Conservation (phyloP, 2,113 vertebrate genomes). For the Chaetodon auriga region DNA sequence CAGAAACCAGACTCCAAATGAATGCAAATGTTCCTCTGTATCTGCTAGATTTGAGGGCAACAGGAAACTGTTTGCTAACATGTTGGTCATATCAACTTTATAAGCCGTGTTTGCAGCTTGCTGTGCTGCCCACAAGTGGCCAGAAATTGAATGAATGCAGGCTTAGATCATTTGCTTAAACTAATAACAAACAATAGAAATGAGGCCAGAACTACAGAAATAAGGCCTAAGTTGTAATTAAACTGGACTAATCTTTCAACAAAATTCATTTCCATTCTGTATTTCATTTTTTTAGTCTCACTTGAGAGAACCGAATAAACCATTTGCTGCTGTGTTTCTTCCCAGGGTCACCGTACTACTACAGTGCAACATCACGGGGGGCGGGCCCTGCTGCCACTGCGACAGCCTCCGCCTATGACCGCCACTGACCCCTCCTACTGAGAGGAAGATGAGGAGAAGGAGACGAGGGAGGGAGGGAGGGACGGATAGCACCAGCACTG, state of each 20-base stretch:
- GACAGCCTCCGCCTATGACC: slow-evolving; percentile 93
- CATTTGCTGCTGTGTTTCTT: slow-evolving; percentile 21
- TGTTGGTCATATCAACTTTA: background rate
- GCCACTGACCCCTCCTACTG: slow-evolving; percentile 88
- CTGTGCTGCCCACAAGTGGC: too few species aligned
- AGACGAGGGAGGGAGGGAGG: slow-evolving; percentile 50
- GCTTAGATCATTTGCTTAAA: too few species aligned
- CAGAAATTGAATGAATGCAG: too few species aligned
- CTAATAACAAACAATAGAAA: background rate
- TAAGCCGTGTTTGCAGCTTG: too few species aligned
- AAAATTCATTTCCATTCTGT: background rate
- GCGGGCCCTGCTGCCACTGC: slow-evolving; percentile 89
- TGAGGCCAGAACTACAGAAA: background rate
- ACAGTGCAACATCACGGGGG: slow-evolving; percentile 93
- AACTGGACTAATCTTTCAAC: background rate
- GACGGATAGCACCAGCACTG: slow-evolving; percentile 77
- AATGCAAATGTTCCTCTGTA: background rate
- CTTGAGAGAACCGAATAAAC: background rate
- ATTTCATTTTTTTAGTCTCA: background rate
- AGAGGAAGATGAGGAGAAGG: slow-evolving; percentile 42
- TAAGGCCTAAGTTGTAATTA: background rate
- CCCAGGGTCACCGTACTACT: slow-evolving; percentile 97
- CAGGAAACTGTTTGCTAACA: too few species aligned
- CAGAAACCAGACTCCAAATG: background rate
- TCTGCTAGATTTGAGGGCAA: background rate